These are phyloP conservation scores for Melanocharis versteri DNA, from an alignment of 2,113 vertebrate genomes.

Conservation along the genomic window DNA sequence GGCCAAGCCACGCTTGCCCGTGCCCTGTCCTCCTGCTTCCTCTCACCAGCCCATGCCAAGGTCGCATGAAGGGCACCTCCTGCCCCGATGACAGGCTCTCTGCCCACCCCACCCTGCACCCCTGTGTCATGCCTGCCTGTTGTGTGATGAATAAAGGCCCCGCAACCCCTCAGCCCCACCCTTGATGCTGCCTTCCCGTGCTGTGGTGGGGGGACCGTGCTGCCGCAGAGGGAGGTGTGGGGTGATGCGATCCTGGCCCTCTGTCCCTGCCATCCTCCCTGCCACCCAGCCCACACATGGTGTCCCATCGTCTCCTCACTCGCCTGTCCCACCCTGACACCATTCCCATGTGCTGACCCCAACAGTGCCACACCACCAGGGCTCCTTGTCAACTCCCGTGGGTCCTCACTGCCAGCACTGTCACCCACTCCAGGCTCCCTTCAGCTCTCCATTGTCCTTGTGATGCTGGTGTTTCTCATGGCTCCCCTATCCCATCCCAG, in stretches of 20 bases:
- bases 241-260: not conserved
- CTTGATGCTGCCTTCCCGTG: not conserved
- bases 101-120: not conserved
- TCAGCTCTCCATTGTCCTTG: not conserved
- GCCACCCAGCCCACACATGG: not conserved
- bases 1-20: not conserved
- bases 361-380: not conserved
- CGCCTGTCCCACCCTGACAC: accelerated
- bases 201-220: accelerated
- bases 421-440: not conserved
- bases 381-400: accelerated
- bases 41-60: not conserved
- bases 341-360: not conserved
- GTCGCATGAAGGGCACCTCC: slow-evolving; percentile 31
- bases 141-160: slow-evolving; percentile 27
- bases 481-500: not conserved
- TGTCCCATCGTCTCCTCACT: not conserved
- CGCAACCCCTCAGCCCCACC: not conserved
- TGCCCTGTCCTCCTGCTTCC: not conserved
- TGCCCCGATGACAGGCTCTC: slow-evolving; percentile 4
- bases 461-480: not conserved
- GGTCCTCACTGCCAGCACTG: not conserved
- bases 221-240: not conserved
- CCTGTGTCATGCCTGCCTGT: not conserved
- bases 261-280: not conserved